Conservation (phyloP, 37 sponge, comb jelly and placozoan species). For the Eunapius fragilis region DNA sequence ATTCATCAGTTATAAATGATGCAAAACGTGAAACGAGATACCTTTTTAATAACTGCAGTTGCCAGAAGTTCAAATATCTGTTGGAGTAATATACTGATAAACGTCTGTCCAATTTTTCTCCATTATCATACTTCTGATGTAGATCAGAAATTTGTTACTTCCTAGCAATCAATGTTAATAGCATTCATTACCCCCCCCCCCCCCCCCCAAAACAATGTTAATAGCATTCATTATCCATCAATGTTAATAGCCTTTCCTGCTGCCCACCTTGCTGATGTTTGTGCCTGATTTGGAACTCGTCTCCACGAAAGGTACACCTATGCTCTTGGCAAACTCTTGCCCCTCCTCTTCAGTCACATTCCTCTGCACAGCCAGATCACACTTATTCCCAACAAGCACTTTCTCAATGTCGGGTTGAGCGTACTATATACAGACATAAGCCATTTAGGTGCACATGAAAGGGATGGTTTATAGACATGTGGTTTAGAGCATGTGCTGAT, state of each 20-base stretch:
- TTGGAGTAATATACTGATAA: neutral
- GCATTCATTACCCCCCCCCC: neutral
- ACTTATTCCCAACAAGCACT: constrained; percentile 80
- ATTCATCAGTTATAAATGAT: too few relatives aligned
- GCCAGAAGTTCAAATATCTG: neutral
- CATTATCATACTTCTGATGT: too few relatives aligned
- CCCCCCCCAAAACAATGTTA: neutral
- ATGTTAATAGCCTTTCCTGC: neutral
- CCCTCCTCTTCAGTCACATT: constrained; percentile 52
- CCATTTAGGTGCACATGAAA: neutral
- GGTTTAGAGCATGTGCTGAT: too few relatives aligned
- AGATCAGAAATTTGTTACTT: too few relatives aligned
- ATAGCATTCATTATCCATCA: too few relatives aligned
- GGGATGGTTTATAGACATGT: too few relatives aligned
- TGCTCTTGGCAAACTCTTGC: constrained; percentile 44
- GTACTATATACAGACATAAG: constrained; percentile 42
- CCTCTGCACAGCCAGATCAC: constrained; percentile 68
- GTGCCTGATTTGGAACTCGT: constrained; percentile 74
- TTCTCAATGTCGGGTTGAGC: constrained; percentile 76
- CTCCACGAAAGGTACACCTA: constrained; percentile 64
- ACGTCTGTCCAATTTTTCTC: neutral
- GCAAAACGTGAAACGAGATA: neutral
- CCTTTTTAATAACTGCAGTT: neutral
- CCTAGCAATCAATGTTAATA: too few relatives aligned
- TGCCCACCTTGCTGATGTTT: constrained; percentile 64